Evolutionary conservation across 1,140 invertebrate species (phyloP).

Genomic region (Neotoxoptera formosana): DNA sequence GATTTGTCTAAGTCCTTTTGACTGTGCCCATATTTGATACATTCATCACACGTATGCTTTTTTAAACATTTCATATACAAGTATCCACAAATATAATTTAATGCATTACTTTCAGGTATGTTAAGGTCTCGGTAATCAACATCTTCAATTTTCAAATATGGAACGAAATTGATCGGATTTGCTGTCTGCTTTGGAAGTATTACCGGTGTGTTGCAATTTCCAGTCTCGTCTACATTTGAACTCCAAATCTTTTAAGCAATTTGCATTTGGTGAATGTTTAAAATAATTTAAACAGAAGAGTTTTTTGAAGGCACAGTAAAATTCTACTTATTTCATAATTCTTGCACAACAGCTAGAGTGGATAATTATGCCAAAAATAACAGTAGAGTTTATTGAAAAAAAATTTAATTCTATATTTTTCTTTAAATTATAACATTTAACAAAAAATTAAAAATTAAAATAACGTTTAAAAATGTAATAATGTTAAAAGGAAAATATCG

Average conservation of each 20-base stretch:
- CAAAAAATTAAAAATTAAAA: no score
- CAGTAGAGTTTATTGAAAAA: no score
- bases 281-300: constrained; percentile 3
- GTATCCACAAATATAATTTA: constrained; percentile 11
- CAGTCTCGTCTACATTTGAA: neutral
- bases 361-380: constrained; percentile 12
- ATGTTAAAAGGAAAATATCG: no score
- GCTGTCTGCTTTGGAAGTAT: neutral
- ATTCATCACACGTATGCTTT: neutral
- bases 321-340: no score
- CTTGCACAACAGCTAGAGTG: neutral
- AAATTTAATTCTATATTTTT: no score
- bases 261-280: neutral
- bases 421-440: no score
- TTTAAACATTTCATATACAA: neutral
- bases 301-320: neutral
- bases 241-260: constrained; percentile 1
- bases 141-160: neutral
- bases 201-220: neutral
- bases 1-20: constrained; percentile 15
- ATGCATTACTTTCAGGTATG: constrained; percentile 7
- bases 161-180: neutral
- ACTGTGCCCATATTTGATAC: neutral
- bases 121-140: neutral
- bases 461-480: no score